Conservation (phyloP, 2,113 vertebrate genomes). For the Nibea coibor region DNA sequence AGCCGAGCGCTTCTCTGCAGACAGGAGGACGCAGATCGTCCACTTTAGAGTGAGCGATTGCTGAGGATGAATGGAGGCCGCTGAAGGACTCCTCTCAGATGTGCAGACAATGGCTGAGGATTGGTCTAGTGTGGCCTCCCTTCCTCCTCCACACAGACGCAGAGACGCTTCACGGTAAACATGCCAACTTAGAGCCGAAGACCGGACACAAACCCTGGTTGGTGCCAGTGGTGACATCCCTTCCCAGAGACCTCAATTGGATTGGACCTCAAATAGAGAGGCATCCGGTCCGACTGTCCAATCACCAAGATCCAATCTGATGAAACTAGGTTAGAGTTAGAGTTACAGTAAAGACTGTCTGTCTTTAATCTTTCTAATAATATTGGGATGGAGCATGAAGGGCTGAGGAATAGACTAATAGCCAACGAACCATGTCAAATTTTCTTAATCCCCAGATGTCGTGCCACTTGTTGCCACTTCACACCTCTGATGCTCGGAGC, state of each 20-base stretch:
- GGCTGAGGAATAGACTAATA: no score
- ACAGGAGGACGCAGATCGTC: conserved; percentile 18
- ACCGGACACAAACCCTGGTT: not conserved
- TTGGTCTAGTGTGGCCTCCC: conserved; percentile 3
- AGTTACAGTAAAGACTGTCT: no score
- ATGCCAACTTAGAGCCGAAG: not conserved
- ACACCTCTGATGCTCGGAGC: not conserved
- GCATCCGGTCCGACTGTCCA: no score
- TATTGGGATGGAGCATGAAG: not conserved
- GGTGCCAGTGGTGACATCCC: no score
- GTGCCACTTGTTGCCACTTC: not conserved
- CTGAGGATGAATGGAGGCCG: conserved; percentile 28
- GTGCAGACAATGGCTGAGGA: conserved; percentile 32
- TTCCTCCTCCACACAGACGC: not conserved
- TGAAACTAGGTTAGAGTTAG: no score
- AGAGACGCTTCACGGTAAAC: conserved; percentile 1
- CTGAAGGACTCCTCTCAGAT: conserved; percentile 32
- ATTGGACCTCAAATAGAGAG: no score
- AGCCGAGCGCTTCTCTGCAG: conserved; percentile 17
- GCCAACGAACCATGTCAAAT: not conserved
- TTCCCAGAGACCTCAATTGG: no score
- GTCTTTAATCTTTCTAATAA: no score
- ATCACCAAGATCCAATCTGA: no score
- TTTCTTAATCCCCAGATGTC: not conserved
- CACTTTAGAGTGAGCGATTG: conserved; percentile 16